Evolutionary conservation across 2,888 invertebrate genomes (phyloP).

Genomic region (Dolichopus griseipennis): DNA sequence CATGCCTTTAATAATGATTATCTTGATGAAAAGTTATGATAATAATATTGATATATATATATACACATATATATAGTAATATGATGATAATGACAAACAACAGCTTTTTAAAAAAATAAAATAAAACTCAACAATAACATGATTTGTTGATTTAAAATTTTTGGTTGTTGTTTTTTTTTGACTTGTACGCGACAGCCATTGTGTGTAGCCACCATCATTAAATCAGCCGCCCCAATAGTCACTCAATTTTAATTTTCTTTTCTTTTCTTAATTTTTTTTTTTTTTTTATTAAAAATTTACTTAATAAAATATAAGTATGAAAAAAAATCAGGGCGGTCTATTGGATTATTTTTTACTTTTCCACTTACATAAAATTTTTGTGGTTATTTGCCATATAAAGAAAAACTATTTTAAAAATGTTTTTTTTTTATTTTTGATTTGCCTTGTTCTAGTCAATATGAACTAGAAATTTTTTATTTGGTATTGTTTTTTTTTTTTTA

Average conservation of each 20-base stretch:
- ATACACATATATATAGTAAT: too few species aligned
- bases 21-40: not conserved
- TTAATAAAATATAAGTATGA: too few species aligned
- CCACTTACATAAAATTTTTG: conserved; percentile 2
- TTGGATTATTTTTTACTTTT: not conserved
- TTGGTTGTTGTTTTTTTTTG: too few species aligned
- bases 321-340: not conserved
- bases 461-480: too few species aligned
- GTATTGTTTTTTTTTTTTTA: too few species aligned
- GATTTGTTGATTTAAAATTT: not conserved
- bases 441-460: too few species aligned
- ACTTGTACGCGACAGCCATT: not conserved
- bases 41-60: not conserved
- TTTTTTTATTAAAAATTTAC: too few species aligned
- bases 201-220: conserved; percentile 1
- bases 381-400: not conserved
- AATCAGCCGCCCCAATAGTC: conserved; percentile 4
- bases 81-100: not conserved
- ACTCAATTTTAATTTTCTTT: not conserved
- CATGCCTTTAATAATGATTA: too few species aligned
- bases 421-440: too few species aligned
- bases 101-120: not conserved
- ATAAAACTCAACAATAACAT: not conserved
- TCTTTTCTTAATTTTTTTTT: too few species aligned
- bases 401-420: not conserved